phyloP scores from a whole-genome alignment of 2,888 invertebrate species.

The Pyrocoelia pectoralis region DNA sequence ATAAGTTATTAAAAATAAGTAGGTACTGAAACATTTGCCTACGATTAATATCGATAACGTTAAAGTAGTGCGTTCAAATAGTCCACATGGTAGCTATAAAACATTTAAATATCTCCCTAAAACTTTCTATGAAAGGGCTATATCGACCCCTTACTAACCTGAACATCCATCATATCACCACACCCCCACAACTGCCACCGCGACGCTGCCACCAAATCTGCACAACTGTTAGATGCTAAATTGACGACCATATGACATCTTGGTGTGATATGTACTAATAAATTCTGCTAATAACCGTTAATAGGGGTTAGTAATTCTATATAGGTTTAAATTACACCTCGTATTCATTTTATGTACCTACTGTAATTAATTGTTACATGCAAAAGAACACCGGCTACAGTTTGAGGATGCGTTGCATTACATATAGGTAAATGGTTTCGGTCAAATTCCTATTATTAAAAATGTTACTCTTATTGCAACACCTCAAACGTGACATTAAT shows the following conservation, averaged over 20 bases:
- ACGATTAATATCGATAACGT: not conserved
- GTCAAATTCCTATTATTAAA: too few species aligned
- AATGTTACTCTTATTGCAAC: too few species aligned
- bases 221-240: slow-evolving; percentile 45
- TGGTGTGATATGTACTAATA: slow-evolving; percentile 34
- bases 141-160: slow-evolving; percentile 22
- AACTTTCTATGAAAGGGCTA: slow-evolving; percentile 18
- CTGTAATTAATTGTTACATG: too few species aligned
- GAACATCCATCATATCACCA: slow-evolving; percentile 45
- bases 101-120: slow-evolving; percentile 21
- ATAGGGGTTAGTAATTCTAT: slow-evolving; percentile 16
- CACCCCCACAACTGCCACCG: slow-evolving; percentile 48
- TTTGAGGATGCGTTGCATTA: too few species aligned
- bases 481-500: too few species aligned
- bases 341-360: too few species aligned
- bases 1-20: too few species aligned
- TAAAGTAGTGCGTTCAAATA: slow-evolving; percentile 9
- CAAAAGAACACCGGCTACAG: too few species aligned
- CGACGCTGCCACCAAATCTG: slow-evolving; percentile 42
- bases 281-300: slow-evolving; percentile 28
- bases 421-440: too few species aligned
- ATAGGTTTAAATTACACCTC: not conserved
- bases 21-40: too few species aligned
- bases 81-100: slow-evolving; percentile 18
- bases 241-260: slow-evolving; percentile 42